phyloP scores from a whole-genome alignment of 2,797 vertebrate species.

The Nannoperca australis region DNA sequence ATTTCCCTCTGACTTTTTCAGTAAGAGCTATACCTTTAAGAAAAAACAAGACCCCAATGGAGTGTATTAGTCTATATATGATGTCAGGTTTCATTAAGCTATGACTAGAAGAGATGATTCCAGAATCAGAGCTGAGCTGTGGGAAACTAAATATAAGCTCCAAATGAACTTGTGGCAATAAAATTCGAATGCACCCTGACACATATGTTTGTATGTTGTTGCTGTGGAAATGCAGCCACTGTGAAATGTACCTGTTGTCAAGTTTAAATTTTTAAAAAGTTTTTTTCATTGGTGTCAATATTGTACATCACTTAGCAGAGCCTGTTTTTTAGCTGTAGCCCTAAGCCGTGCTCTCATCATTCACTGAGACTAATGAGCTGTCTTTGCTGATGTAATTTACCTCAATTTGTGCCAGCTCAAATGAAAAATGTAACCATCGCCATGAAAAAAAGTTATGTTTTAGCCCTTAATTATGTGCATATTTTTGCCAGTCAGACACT shows the following conservation, averaged over 20 bases:
- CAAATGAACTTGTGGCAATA: background rate
- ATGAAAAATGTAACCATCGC: conserved; percentile 63
- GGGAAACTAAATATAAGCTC: background rate
- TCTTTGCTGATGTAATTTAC: conserved; percentile 73
- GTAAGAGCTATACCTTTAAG: background rate
- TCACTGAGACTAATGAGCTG: conserved; percentile 75
- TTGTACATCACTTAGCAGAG: conserved; percentile 51
- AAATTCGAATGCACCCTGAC: conserved; percentile 2
- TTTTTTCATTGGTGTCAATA: conserved; percentile 41
- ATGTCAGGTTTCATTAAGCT: background rate
- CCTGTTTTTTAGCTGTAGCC: conserved; percentile 38
- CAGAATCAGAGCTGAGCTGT: background rate
- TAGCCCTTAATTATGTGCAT: conserved; percentile 57
- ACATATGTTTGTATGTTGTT: background rate
- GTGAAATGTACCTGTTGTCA: conserved; percentile 23
- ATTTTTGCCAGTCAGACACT: conserved; percentile 38
- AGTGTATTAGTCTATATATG: background rate
- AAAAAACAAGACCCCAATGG: background rate
- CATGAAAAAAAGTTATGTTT: conserved; percentile 53
- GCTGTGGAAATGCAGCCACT: conserved; percentile 7
- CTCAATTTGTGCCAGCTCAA: conserved; percentile 61
- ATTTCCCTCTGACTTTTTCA: background rate
- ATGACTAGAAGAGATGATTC: background rate
- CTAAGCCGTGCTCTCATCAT: conserved; percentile 62
- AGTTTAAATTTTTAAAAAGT: background rate